Conservation (phyloP, 2,113 vertebrate genomes). For the Anolis carolinensis region DNA sequence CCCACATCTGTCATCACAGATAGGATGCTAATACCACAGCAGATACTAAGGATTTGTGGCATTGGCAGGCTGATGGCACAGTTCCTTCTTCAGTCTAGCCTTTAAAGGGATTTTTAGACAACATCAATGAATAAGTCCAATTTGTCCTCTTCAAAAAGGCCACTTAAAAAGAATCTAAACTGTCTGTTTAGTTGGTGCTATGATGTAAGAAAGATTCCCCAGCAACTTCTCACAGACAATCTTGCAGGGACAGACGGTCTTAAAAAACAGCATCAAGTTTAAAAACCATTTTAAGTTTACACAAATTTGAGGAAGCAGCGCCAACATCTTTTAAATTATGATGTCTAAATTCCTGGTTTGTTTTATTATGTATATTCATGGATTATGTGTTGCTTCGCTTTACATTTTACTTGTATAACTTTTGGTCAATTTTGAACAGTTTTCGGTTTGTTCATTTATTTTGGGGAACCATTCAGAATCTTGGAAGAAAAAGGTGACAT, state of each 20-base stretch:
- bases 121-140: not conserved
- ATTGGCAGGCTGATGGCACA: not conserved
- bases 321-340: not conserved
- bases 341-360: not conserved
- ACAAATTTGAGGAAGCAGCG: not conserved
- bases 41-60: not conserved
- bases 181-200: not conserved
- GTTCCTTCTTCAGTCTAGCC: not conserved
- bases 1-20: slow-evolving; percentile 1
- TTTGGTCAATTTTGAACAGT: not conserved
- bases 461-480: not conserved
- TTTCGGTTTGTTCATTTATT: not conserved
- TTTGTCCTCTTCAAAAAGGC: not conserved
- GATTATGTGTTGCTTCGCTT: not conserved
- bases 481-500: not conserved
- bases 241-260: not conserved
- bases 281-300: too few relatives aligned
- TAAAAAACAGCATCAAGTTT: not conserved
- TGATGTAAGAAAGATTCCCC: not conserved
- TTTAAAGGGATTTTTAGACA: not conserved
- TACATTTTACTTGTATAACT: not conserved
- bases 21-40: slow-evolving; percentile 1
- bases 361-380: not conserved
- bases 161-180: not conserved
- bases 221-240: not conserved